Evolutionary conservation across 1,140 invertebrate species (phyloP), one percentile per base, ranked within the genome.

Genomic region (Drosophila kepulauana): DNA sequence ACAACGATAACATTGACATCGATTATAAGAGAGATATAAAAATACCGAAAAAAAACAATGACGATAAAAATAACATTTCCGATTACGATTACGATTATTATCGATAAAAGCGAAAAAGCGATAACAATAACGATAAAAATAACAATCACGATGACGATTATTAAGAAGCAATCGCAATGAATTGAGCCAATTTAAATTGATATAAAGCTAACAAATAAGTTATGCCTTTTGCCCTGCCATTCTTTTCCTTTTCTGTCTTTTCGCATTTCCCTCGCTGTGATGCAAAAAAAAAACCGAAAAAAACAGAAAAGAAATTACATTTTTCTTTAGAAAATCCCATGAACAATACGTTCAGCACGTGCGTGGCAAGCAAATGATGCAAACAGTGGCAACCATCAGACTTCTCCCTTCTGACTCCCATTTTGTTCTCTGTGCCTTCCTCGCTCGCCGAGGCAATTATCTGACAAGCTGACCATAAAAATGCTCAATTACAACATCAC

Each of bases 391-490:
- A 8, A 20, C 30, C 2, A 3, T 25, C 20, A 25, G 20, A 25
- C 68, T 38, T 43, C n/a, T 1, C n/a, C 7, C 30, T n/a, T 41
- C 16, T 25, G 20, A 25, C 20, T 16, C 6, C 4, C 48, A 16
- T 2, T 33, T 3, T 5, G 5, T 7, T 13, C 3, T 25, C 20
- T 25, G 3, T 30, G n/a, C 11, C 10, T n/a, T 10, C 13, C 35
- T 38, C 13, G 11, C 45, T 30, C 35, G 38, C 58, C 16, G 3
- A 52, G 56, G 61, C 78, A 75, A 85, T 85, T 85, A 85, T 85
- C 82, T 81, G 78, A 54, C 74, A 85, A 85, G 80, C 80, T 69
- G 75, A 66, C 65, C 80, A 82, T 79, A 82, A 82, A 82, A 82
- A 75, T 79, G 80, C 59, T 70, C 78, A 77, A 84, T 85, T 85